Base-by-base conservation (phyloP, 2,113 vertebrate species). In the Hypocryptadius cinnamomeus region DNA sequence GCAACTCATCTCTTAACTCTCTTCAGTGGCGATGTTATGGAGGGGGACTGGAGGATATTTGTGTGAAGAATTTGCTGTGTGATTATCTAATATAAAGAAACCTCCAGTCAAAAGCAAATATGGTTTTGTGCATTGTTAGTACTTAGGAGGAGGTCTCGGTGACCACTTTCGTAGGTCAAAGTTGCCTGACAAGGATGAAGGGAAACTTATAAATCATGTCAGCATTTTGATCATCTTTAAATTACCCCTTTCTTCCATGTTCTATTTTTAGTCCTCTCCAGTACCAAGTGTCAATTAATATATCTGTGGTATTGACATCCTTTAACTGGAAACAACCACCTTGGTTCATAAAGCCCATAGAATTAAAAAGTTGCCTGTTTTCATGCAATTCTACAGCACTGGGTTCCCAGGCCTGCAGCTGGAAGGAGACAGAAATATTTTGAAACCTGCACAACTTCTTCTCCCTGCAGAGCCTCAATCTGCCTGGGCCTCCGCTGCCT, bases 381-480 rank as follows among this genome's bases (percentile, higher is more conserved):
- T 24, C 42, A 19, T 6, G 60, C 39, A 17, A 23, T 20, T 27
- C 27, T 17, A 37, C 78, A 80, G 85, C 15, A 45, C 65, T 22
- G 89, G 20, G 35, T 30, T 60, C 79, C 20, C 42, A 56, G 3
- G 16, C 61, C 53, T 70, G 47, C 15, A 74, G 35, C 64, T 65
- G 37, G 51, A 21, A 61, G 57, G 33, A 64, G 25, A 79, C 13
- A 72, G 60, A 40, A 65, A 25, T 22, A 45, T 48, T 59, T 44
- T 47, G 56, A 50, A 50, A 98, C 98, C 98, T 98, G 98, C 40
- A 98, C 98, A 19, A 98, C 98, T 95, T 98, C 98, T 90, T 98
- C 98, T 92, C 98, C 98, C 91, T 98, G 98, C 72, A 98, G 91
- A 21, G 98, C 98, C 85, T 98, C 98, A 5, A 98, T 98, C 68